Evolutionary conservation across 2,797 vertebrate genomes (phyloP).

Genomic region (Coilia nasus): DNA sequence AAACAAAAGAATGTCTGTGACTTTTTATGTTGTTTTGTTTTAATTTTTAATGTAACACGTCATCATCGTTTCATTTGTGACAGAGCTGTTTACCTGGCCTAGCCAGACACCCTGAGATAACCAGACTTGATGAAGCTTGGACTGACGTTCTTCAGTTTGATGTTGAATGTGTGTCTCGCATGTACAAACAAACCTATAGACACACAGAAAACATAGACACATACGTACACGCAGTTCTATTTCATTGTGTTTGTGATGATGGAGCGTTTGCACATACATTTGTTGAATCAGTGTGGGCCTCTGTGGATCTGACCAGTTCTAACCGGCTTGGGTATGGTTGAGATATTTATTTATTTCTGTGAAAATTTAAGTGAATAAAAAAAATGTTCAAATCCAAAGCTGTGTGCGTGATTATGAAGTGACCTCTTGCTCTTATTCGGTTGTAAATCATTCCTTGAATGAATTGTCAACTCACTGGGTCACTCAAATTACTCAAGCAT

Average conservation of each 20-base stretch:
- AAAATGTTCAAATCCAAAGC: neutral
- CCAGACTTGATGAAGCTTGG: neutral
- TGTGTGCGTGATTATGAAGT: neutral
- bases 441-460: too few species aligned
- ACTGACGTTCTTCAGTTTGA: neutral
- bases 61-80: constrained; percentile 10
- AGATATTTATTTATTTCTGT: constrained; percentile 22
- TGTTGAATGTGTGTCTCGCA: neutral
- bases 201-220: neutral
- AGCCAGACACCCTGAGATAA: neutral
- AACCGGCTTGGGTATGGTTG: neutral
- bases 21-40: neutral
- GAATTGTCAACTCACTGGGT: too few species aligned
- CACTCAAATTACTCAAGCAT: too few species aligned
- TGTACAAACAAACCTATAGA: neutral
- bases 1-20: constrained; percentile 22
- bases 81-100: neutral
- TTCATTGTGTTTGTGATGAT: constrained; percentile 9
- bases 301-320: neutral
- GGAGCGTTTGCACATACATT: neutral
- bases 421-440: neutral
- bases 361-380: constrained; percentile 21
- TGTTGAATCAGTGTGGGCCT: neutral
- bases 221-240: neutral
- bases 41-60: neutral